Evolutionary conservation across 2,888 invertebrate species (phyloP).

Genomic region (Stratiomys singularior): DNA sequence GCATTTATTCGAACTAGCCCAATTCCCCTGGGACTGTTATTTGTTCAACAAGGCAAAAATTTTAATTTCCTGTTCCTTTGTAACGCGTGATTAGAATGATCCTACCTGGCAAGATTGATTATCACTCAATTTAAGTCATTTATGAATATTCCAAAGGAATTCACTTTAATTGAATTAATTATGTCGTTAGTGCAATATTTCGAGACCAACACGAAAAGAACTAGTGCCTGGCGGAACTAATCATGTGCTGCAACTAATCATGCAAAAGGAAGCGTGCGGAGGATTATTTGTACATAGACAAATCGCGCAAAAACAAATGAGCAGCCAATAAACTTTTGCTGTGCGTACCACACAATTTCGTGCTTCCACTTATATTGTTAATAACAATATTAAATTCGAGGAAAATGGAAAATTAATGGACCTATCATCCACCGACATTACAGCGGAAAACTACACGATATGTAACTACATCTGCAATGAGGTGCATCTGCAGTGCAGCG

Average conservation of each 20-base stretch:
- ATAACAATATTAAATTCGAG: conserved; percentile 39
- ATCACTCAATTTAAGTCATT: background rate
- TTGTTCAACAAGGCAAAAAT: background rate
- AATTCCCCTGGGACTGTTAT: background rate
- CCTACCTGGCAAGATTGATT: background rate
- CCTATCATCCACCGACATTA: conserved; percentile 30
- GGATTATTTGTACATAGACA: conserved; percentile 28
- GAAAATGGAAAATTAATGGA: conserved; percentile 45
- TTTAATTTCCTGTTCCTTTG: conserved; percentile 18
- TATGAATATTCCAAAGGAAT: conserved; percentile 24
- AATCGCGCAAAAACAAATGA: conserved; percentile 6
- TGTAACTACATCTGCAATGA: conserved; percentile 2
- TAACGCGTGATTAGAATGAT: background rate
- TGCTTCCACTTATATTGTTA: conserved; percentile 31
- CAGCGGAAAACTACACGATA: background rate
- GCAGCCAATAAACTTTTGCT: conserved; percentile 8
- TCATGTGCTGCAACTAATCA: too few species aligned
- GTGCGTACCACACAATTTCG: conserved; percentile 24
- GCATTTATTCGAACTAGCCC: background rate
- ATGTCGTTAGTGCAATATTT: conserved; percentile 32
- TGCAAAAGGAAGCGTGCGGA: background rate
- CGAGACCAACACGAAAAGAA: background rate
- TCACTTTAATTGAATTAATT: conserved; percentile 37
- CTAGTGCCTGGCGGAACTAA: background rate
- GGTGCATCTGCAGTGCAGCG: conserved; percentile 22